These are phyloP conservation scores for Campopleginae sp. DNA, from an alignment of 2,888 invertebrate genomes.

Conservation along the genomic window DNA sequence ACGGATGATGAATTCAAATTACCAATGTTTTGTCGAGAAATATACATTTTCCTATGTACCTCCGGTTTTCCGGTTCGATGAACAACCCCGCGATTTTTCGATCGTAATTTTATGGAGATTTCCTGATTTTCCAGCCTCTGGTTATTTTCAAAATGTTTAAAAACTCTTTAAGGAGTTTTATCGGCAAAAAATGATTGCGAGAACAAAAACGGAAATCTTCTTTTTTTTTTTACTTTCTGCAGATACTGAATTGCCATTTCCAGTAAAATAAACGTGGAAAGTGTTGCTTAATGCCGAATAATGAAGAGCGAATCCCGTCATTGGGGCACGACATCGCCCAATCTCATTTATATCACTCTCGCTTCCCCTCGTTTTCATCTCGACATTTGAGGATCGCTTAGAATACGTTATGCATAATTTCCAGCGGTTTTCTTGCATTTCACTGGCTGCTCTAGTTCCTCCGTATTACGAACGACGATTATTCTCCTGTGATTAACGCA, in stretches of 20 bases:
- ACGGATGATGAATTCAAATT: neutral
- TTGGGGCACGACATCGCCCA: conserved; percentile 2
- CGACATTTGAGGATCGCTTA: conserved; percentile 22
- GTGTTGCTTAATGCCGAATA: conserved; percentile 59
- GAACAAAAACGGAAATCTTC: neutral
- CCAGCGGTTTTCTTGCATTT: conserved; percentile 18
- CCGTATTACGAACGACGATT: conserved; percentile 29
- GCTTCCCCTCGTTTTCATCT: neutral
- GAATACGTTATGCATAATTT: conserved; percentile 61
- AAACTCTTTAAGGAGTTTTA: too few relatives aligned
- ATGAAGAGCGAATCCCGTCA: conserved; percentile 39
- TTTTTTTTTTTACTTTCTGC: conserved; percentile 18
- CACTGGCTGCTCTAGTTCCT: conserved; percentile 3
- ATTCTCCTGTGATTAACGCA: conserved; percentile 22
- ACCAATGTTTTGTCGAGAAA: neutral
- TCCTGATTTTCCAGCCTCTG: too few relatives aligned
- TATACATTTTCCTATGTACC: neutral
- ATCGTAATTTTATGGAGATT: too few relatives aligned
- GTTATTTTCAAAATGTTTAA: too few relatives aligned
- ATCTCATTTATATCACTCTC: conserved; percentile 53
- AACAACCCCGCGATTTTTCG: neutral
- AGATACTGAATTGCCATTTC: conserved; percentile 35
- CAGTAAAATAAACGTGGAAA: conserved; percentile 30
- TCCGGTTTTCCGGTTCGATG: conserved; percentile 25
- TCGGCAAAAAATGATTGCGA: too few relatives aligned